phyloP scores from a whole-genome alignment of 2,113 vertebrate species.

The Cinclus mexicanus region DNA sequence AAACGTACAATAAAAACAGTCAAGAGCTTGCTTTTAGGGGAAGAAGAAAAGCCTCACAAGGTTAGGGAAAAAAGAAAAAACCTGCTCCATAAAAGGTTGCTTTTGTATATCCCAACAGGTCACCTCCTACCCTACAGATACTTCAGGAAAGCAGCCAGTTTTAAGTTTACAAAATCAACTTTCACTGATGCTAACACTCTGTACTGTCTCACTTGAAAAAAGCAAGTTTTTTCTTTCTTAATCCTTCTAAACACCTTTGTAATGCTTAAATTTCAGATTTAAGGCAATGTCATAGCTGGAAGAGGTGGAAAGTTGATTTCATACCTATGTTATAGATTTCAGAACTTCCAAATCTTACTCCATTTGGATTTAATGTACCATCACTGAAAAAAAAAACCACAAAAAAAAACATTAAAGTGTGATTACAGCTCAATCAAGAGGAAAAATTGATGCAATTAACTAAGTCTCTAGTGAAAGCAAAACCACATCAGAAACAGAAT shows the following conservation, averaged over 20 bases:
- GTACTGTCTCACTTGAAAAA: neutral
- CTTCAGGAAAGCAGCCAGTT: neutral
- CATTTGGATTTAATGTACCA: conserved; percentile 94
- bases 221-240: neutral
- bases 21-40: neutral
- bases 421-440: conserved; percentile 5
- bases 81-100: neutral
- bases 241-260: neutral
- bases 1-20: neutral
- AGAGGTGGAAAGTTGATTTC: conserved; percentile 19
- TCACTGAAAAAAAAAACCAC: conserved; percentile 77
- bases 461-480: neutral
- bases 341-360: conserved; percentile 94
- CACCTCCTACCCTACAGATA: neutral
- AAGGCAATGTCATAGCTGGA: neutral
- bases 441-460: neutral
- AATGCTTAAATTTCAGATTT: neutral
- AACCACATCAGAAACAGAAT: neutral
- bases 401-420: neutral
- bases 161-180: neutral
- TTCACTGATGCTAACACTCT: neutral
- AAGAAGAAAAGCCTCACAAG: neutral
- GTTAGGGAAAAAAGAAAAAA: neutral
- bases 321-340: conserved; percentile 98
- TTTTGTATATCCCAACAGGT: neutral